Evolutionary conservation across 1,140 invertebrate genomes (phyloP), one percentile per base, ranked within the genome.

Genomic region (Protaetia brevitarsis): DNA sequence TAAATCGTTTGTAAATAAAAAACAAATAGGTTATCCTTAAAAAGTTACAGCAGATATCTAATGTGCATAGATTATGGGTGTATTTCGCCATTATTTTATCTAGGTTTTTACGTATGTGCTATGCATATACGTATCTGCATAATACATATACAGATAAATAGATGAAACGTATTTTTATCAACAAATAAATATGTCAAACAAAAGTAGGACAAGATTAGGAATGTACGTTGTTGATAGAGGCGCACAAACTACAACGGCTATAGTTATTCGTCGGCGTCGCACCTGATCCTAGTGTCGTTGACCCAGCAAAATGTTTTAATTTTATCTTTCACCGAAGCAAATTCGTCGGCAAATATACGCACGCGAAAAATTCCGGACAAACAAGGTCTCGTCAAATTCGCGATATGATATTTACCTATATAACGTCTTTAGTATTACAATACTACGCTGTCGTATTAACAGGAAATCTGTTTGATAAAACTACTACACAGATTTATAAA

Each of bases 201-300:
- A 51, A 51, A 51, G 41, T 51, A 51, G 41, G 41, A 23, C 41
- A 51, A 51, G 41, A 51, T 51, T 51, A 51, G n/a, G 41, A 51
- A 51, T 51, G 41, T 23, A 23, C 26, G 21, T 51, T 51, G 41
- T 51, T 51, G 19, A 21, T 51, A 51, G 41, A 51, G 26, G 41
- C 19, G 16, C 16, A 51, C 41, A 51, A 51, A 21, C 41, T 51
- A 51, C n/a, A 51, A 51, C 41, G 41, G 16, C 41, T 51, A 23
- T 51, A 51, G n/a, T 51, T 51, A n/a, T n/a, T n/a, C n/a, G n/a
- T n/a, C n/a, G n/a, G n/a, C n/a, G n/a, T n/a, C 26, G 41, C 41
- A 51, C 41, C 41, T 51, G 41, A 51, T 51, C 41, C 4, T 5
- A 19, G 11, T 51, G 41, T 51, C 41, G 41, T 51, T 51, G 41